Evolutionary conservation across 2,797 vertebrate genomes (phyloP), one percentile per base, ranked within the genome.

Genomic region (Scarus forsteni): DNA sequence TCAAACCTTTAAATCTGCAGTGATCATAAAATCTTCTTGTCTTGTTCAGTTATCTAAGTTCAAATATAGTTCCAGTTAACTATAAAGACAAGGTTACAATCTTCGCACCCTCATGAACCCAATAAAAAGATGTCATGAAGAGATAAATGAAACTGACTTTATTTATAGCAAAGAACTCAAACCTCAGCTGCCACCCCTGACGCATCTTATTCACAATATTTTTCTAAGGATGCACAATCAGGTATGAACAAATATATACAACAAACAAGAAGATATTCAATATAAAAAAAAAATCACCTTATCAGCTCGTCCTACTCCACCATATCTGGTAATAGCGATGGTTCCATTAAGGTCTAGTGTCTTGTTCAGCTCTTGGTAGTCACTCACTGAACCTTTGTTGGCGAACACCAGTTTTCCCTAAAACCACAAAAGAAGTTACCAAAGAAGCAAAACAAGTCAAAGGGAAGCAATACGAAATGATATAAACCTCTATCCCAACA

Each of bases 331-430:
- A 75, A 97, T 96, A 7, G 95, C 96, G 0, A 98, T 95, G 60
- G 95, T 95, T 73, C 93, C 94, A 0, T 1, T 85, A 3, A 98
- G 93, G 52, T 88, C 38, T 58, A 96, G 10, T 0, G 65, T 90
- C 55, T 53, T 0, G 51, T 50, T 85, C 60, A 97, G 80, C 0
- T 0, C 0, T 27, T 83, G 9, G 10, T 95, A 97, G 85, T 98
- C 96, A 16, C 81, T 91, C 42, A 92, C 65, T 11, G 87, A 93
- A 18, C 97, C 97, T 54, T 91, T 92, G 83, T 97, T 95, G 69
- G 96, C 97, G 1, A 95, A 98, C 52, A 98, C 92, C n/a, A 98
- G 94, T 81, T 87, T 94, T 1, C 97, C 97, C 97, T 98, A 58
- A 58, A 78, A 77, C 34, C 38, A 66, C 16, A 58, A 8, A 60